Percentiles rank a stretch among this genome's conserved stretches.
phyloP scores from a whole-genome alignment of 2,113 vertebrate species.

The Tenebrosternarchus preto region DNA sequence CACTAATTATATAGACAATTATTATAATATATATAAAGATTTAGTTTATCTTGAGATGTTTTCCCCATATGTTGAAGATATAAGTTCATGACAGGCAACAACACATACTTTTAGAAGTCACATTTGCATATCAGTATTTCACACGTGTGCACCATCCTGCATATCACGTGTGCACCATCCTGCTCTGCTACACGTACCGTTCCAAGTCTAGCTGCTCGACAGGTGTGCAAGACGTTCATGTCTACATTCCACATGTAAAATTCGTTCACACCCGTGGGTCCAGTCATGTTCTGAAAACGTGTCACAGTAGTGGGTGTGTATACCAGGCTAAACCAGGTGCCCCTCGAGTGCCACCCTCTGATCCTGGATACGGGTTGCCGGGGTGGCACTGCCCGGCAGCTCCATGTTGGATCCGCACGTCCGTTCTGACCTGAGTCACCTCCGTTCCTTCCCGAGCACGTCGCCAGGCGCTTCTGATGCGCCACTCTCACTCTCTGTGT shows the following conservation, averaged over 20 bases:
- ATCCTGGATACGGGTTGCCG: slow-evolving; percentile 49
- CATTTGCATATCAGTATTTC: neutral
- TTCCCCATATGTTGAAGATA: neutral
- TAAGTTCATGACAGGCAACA: neutral
- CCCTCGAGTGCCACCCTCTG: slow-evolving; percentile 52
- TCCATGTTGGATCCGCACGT: slow-evolving; percentile 34
- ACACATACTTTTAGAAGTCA: neutral
- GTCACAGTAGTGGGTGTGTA: neutral
- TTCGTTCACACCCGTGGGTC: neutral
- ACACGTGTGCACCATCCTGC: too few relatives aligned
- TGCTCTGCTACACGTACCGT: neutral
- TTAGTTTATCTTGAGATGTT: neutral
- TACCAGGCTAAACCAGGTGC: neutral
- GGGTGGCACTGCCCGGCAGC: neutral
- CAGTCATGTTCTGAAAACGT: neutral
- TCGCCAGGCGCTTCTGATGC: neutral
- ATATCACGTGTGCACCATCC: too few relatives aligned
- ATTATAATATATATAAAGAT: neutral
- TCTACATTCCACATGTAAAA: neutral
- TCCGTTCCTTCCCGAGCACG: neutral
- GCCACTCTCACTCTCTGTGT: slow-evolving; percentile 31
- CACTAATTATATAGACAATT: neutral
- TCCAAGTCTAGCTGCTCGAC: neutral
- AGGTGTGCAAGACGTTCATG: neutral
- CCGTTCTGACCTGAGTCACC: slow-evolving; percentile 3